phyloP scores from a whole-genome alignment of 2,797 vertebrate genomes.

The Crenuchus spilurus region DNA sequence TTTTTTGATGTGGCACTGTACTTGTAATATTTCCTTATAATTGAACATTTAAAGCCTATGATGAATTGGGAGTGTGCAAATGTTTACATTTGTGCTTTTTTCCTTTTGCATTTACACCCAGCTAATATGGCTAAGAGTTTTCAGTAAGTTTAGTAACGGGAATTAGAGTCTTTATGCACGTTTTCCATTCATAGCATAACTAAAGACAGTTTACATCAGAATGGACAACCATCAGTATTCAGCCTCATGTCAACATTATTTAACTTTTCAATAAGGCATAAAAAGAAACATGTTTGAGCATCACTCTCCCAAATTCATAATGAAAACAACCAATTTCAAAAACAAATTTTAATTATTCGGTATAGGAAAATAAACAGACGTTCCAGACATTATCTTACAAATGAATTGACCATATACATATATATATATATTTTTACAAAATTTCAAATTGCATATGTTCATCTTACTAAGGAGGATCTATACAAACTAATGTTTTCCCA shows the following conservation, averaged over 20 bases:
- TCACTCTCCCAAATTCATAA: not conserved
- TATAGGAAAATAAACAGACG: conserved; percentile 58
- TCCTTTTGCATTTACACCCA: too few relatives aligned
- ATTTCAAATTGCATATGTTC: conserved; percentile 59
- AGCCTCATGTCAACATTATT: not conserved
- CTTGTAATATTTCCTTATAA: too few relatives aligned
- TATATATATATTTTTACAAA: conserved; percentile 34
- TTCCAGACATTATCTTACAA: conserved; percentile 48
- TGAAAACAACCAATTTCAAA: conserved; percentile 29
- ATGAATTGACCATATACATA: conserved; percentile 47
- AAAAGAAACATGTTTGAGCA: not conserved
- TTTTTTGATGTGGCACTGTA: too few relatives aligned
- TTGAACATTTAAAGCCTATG: too few relatives aligned
- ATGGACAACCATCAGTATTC: not conserved
- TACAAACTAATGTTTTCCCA: conserved; percentile 17
- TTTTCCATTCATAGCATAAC: not conserved
- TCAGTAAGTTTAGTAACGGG: too few relatives aligned
- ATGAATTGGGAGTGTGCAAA: too few relatives aligned
- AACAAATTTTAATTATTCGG: conserved; percentile 55
- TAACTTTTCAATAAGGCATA: not conserved
- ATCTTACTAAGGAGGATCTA: conserved; percentile 35
- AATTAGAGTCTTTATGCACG: too few relatives aligned
- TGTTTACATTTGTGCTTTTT: too few relatives aligned
- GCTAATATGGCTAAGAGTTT: too few relatives aligned
- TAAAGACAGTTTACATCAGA: not conserved